Percentiles rank a stretch among this genome's conserved stretches.
Evolutionary conservation across 2,113 vertebrate species (phyloP).

Genomic region (Psilopsiagon aurifrons): DNA sequence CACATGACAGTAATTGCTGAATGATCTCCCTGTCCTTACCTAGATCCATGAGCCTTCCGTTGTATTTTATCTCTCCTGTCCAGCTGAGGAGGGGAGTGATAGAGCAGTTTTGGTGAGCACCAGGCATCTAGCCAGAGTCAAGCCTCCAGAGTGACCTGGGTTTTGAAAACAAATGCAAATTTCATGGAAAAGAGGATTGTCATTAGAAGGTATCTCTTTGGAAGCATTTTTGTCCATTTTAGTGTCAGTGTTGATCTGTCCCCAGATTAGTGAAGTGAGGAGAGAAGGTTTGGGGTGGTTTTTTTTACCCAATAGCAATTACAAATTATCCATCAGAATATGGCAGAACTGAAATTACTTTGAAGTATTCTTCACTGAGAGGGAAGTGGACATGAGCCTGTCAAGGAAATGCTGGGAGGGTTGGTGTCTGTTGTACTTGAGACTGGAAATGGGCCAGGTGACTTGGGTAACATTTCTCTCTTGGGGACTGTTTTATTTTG

Average conservation of each 20-base stretch:
- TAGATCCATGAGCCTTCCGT: rapidly evolving
- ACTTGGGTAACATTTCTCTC: not conserved
- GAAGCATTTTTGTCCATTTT: not conserved
- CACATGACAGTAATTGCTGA: not conserved
- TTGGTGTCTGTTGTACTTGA: not conserved
- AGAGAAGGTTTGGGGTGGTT: not conserved
- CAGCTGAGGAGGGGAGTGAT: not conserved
- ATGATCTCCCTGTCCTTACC: not conserved
- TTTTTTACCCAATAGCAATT: not conserved
- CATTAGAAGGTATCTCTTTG: not conserved
- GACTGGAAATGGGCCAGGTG: not conserved
- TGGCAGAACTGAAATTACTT: not conserved
- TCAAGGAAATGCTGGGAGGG: not conserved
- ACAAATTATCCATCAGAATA: not conserved
- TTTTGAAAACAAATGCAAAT: not conserved
- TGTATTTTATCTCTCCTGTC: not conserved
- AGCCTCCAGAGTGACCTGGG: not conserved
- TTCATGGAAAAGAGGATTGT: not conserved
- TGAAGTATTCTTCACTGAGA: not conserved
- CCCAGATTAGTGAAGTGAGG: not conserved
- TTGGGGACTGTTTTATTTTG: not conserved
- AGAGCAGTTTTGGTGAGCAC: not conserved
- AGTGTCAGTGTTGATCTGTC: not conserved
- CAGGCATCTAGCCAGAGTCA: not conserved
- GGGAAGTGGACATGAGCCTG: not conserved